Evolutionary conservation across 2,113 vertebrate species (phyloP).

Genomic region (Neolamprologus ventralis): DNA sequence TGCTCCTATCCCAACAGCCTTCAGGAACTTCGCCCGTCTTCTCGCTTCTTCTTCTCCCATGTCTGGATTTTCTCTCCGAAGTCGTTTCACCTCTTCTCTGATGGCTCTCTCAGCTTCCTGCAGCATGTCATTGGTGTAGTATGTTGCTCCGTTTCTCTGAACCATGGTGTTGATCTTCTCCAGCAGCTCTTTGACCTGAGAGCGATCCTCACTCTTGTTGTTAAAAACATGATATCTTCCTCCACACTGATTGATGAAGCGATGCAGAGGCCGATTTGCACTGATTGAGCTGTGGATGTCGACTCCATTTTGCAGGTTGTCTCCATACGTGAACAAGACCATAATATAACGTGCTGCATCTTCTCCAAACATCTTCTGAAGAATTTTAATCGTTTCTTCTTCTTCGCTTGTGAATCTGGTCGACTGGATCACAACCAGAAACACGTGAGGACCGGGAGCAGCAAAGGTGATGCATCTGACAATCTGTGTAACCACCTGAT

Average conservation of each 20-base stretch:
- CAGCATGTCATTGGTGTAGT: background rate
- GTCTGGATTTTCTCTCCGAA: fast-evolving
- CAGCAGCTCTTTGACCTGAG: background rate
- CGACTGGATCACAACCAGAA: background rate
- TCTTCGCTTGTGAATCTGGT: background rate
- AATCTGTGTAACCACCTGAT: background rate
- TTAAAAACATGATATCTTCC: background rate
- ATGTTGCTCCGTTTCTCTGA: fast-evolving
- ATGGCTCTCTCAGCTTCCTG: background rate
- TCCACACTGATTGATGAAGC: fast-evolving
- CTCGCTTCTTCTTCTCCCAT: background rate
- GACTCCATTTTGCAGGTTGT: fast-evolving
- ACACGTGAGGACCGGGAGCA: background rate
- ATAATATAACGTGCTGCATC: background rate
- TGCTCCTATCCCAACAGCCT: background rate
- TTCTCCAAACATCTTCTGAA: background rate
- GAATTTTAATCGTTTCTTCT: background rate
- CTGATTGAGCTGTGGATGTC: background rate
- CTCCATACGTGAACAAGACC: background rate
- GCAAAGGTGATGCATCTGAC: background rate
- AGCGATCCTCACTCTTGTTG: background rate
- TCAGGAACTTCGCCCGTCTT: background rate
- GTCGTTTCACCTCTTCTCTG: fast-evolving
- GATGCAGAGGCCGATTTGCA: background rate
- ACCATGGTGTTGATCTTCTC: background rate